Evolutionary conservation across 2,888 invertebrate species (phyloP).

Genomic region (Leucoma salicis): DNA sequence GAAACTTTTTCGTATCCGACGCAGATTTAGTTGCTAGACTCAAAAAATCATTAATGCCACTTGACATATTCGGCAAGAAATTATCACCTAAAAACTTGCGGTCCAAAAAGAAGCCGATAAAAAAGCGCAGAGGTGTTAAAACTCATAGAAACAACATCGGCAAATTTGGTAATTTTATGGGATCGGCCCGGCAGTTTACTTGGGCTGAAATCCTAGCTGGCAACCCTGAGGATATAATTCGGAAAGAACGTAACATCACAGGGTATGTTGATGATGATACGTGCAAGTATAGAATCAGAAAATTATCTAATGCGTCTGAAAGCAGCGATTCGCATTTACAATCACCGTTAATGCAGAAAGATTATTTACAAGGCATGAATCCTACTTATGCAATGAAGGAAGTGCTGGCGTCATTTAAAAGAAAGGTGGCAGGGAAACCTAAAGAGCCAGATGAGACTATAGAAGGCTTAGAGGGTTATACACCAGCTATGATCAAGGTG

Average conservation of each 20-base stretch:
- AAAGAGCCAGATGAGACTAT: conserved; percentile 51
- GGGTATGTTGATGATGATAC: conserved; percentile 59
- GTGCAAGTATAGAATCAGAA: conserved; percentile 71
- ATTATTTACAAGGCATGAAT: conserved; percentile 75
- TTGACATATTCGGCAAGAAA: conserved; percentile 73
- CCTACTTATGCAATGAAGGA: conserved; percentile 89
- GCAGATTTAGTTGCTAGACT: conserved; percentile 70
- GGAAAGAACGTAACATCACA: conserved; percentile 68
- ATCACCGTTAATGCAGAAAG: conserved; percentile 65
- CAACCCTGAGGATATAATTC: conserved; percentile 84
- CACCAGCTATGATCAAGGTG: conserved; percentile 81
- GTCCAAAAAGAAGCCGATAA: conserved; percentile 77
- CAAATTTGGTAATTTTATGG: conserved; percentile 78
- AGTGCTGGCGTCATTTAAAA: conserved; percentile 83
- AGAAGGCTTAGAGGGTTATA: conserved; percentile 66
- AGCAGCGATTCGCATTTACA: conserved; percentile 56
- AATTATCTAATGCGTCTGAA: conserved; percentile 67
- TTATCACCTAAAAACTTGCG: conserved; percentile 85
- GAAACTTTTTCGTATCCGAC: conserved; percentile 76
- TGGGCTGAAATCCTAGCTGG: conserved; percentile 86
- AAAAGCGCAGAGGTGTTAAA: conserved; percentile 69
- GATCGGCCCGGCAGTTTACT: conserved; percentile 80
- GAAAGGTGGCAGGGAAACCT: conserved; percentile 64
- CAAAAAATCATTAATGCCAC: conserved; percentile 76
- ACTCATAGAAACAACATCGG: conserved; percentile 71